These are phyloP conservation scores for Aphyosemion australe DNA, from an alignment of 2,113 vertebrate species.

Conservation along the genomic window DNA sequence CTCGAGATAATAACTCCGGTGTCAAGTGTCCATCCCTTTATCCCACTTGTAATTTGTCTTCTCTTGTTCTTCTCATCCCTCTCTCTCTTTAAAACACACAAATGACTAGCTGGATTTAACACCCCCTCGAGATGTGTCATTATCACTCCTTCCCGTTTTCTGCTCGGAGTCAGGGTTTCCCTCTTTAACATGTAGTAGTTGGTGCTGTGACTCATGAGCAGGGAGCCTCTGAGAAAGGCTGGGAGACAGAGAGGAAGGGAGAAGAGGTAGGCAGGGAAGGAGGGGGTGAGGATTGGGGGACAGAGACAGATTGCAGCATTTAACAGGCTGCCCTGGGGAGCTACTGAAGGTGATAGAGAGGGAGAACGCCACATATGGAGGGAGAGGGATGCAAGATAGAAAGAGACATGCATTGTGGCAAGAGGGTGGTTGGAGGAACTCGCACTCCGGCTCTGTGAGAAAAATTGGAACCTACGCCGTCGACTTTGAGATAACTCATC, in stretches of 20 bases:
- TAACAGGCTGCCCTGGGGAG: slow-evolving; percentile 78
- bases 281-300: slow-evolving; percentile 54
- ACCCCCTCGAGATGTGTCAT: slow-evolving; percentile 52
- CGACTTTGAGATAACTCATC: slow-evolving; percentile 45
- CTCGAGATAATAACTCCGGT: slow-evolving; percentile 15
- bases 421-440: slow-evolving; percentile 36
- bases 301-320: slow-evolving; percentile 83
- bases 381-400: slow-evolving; percentile 38
- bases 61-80: slow-evolving; percentile 11
- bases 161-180: slow-evolving; percentile 62
- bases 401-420: slow-evolving; percentile 51
- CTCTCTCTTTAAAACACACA: slow-evolving; percentile 16
- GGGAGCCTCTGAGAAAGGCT: slow-evolving; percentile 40
- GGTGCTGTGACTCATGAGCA: slow-evolving; percentile 61
- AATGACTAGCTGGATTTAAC: slow-evolving; percentile 40
- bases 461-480: slow-evolving; percentile 46
- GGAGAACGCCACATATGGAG: slow-evolving; percentile 61
- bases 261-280: slow-evolving; percentile 9
- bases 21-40: slow-evolving; percentile 28
- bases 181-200: slow-evolving; percentile 65
- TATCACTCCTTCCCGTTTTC: slow-evolving; percentile 31
- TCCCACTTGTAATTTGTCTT: slow-evolving; percentile 14
- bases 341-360: slow-evolving; percentile 73
- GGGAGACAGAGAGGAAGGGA: slow-evolving; percentile 37
- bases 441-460: slow-evolving; percentile 25